Evolutionary conservation across 92 coral and sea anemone species (phyloP), one percentile per base, ranked within the genome.

Genomic region (Hydrozoanthus gracilis): DNA sequence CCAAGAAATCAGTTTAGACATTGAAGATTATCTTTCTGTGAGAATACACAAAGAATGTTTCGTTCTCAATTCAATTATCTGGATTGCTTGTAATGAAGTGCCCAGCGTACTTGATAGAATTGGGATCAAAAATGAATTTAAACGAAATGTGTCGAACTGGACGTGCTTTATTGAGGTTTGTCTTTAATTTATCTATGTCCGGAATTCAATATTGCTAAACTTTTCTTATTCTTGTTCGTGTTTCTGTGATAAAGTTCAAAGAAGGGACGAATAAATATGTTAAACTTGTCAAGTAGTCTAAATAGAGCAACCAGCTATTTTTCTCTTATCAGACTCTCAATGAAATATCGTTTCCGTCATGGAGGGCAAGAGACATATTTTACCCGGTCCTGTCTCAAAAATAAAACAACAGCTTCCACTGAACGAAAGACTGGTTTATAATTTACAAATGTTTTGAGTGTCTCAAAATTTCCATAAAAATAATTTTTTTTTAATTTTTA

Each of bases 121-220:
- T 64, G 58, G 50, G 73, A 80, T 80, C 82, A 76, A 80, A 76
- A 64, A 64, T 65, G 75, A 80, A 65, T 64, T 66, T 80, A 56
- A 4, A 65, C 12, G 45, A 65, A 80, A 58, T 80, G 74, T 80
- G 45, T 80, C 45, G 70, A 80, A 65, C 51, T 64, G 27, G 58
- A 80, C 85, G 73, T 80, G n/a, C 51, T 64, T 80, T 16, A 80
- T 64, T 79, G 84, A 79, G 55, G 50, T 14, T 65, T 51, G 16
- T 80, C 74, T 80, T 46, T 65, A 17, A 15, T 44, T 8, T 65
- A 65, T 80, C 61, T 66, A 46, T 52, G 52, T 80, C 66, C 47
- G 66, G 75, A 80, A 80, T 80, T 80, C 85, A 80, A 80, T 80
- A 80, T 80, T 80, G 18, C 48, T 9, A 48, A 50, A 5, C 6